Evolutionary conservation across 2,888 invertebrate genomes (phyloP), one percentile per base, ranked within the genome.

Genomic region (Drosophila mettleri): DNA sequence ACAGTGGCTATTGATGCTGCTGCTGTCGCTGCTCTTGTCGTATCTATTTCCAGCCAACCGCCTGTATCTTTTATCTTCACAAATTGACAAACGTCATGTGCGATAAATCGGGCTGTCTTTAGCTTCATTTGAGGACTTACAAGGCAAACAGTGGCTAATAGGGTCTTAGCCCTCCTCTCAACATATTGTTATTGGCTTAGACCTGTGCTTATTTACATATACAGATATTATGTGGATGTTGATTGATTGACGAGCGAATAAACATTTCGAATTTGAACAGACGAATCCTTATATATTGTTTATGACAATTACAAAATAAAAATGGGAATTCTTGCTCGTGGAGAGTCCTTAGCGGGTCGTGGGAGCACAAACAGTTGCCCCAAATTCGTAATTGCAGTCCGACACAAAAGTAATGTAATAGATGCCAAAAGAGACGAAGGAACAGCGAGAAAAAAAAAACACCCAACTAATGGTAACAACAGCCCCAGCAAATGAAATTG

Each of bases 351-450:
- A 12, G 20, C 33, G n/a, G 29, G 57, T 38, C 53, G 48, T 64
- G 69, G 57, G 69, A 66, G 46, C 63, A 62, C 54, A 43, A 70
- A 74, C 85, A 82, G 78, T 87, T 87, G 74, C 70, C 87, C 85
- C 72, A 81, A 87, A 82, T 84, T 68, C 74, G 60, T 85, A 84
- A 87, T 84, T 82, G 85, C 78, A 84, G 74, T 9, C 39, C 69
- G 66, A 74, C 73, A 86, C 43, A 80, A 77, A 38, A 58, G 45
- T 41, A 43, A 51, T 45, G 34, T 38, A 45, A 60, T 34, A 54
- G 12, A 33, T 34, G 12, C 39, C 16, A 22, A 33, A 36, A 7
- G 9, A 33, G 24, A 49, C 31, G 24, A 22, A 49, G 18, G 53
- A 51, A 27, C 31, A 29, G 16, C 31, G 14, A 36, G 6, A 45